A percentile compares a stretch with the other conserved stretches of the same genome.
Evolutionary conservation across 2,888 invertebrate genomes (phyloP).

Genomic region (Dasysyrphus tricinctus): DNA sequence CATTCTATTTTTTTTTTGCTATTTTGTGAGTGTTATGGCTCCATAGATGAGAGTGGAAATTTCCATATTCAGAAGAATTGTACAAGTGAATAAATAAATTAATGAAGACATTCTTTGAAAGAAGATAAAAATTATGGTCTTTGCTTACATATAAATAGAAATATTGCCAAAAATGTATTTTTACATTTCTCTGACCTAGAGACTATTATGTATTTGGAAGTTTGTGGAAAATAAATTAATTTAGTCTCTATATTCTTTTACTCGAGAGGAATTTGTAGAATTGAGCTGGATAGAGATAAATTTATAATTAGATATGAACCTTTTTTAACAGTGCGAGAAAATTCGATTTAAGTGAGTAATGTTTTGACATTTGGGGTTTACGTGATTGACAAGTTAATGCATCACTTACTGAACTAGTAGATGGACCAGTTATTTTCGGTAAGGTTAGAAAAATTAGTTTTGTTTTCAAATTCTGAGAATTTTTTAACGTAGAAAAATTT

Average conservation of each 20-base stretch:
- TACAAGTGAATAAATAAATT: slow-evolving; percentile 23
- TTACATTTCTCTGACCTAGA: neutral
- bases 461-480: too few relatives aligned
- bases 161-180: slow-evolving; percentile 2
- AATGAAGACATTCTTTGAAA: slow-evolving; percentile 26
- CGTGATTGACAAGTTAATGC: too few relatives aligned
- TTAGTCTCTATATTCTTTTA: neutral
- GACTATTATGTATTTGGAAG: neutral
- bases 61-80: slow-evolving; percentile 20
- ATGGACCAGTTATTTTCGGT: too few relatives aligned
- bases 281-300: neutral
- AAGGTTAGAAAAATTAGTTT: too few relatives aligned
- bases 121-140: neutral
- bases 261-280: neutral
- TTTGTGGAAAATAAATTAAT: neutral
- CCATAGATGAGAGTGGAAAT: neutral
- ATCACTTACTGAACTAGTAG: too few relatives aligned
- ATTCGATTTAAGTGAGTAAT: too few relatives aligned
- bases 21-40: neutral
- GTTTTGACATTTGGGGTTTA: too few relatives aligned
- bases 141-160: slow-evolving; percentile 8
- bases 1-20: neutral
- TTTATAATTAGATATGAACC: too few relatives aligned
- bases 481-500: too few relatives aligned
- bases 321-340: too few relatives aligned